Conservation (phyloP, 2,113 vertebrate genomes). For the Corythoichthys intestinalis region DNA sequence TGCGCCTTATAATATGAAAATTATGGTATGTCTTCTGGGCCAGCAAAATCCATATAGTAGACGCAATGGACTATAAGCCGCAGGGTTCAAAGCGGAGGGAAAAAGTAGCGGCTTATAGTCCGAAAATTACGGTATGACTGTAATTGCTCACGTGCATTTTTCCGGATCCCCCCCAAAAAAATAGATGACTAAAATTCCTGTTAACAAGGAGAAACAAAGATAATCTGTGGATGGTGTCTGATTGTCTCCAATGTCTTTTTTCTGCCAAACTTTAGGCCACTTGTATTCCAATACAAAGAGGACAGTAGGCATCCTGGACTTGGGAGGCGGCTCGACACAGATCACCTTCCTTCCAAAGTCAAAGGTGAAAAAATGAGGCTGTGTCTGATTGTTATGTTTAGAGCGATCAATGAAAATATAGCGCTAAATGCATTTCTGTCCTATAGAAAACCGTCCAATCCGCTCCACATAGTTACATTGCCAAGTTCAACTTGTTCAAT, state of each 20-base stretch:
- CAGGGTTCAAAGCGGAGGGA: too few species aligned
- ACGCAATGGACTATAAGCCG: too few species aligned
- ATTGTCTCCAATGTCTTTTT: conserved; percentile 3
- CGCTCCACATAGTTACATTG: conserved; percentile 81
- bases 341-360: conserved; percentile 92
- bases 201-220: too few species aligned
- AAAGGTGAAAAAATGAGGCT: conserved; percentile 72
- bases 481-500: conserved; percentile 92
- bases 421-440: conserved; percentile 15
- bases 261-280: conserved; percentile 76
- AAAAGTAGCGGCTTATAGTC: too few species aligned
- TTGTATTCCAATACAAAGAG: conserved; percentile 79
- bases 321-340: conserved; percentile 96
- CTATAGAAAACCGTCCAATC: conserved; percentile 83
- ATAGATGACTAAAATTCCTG: too few species aligned
- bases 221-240: neutral
- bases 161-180: too few species aligned
- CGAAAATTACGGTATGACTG: too few species aligned
- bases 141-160: too few species aligned
- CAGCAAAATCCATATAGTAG: too few species aligned
- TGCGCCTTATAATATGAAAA: too few species aligned
- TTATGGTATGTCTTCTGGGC: too few species aligned
- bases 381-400: neutral
- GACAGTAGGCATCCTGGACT: conserved; percentile 89
- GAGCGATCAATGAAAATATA: neutral